phyloP scores from a whole-genome alignment of 2,888 invertebrate genomes.

The Trachelus tabidus region DNA sequence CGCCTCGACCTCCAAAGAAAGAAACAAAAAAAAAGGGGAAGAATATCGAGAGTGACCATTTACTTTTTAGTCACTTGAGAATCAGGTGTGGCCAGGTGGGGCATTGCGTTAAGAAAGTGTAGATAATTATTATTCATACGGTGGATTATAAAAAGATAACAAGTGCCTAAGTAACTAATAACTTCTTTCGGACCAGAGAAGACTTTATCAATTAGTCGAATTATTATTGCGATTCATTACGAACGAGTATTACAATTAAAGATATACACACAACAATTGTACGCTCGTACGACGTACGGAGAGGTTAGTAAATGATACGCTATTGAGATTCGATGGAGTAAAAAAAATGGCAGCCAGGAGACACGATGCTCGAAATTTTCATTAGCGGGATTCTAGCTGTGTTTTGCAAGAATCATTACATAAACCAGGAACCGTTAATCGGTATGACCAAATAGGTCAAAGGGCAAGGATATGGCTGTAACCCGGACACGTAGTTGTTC shows the following conservation, averaged over 20 bases:
- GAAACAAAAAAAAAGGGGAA: not conserved
- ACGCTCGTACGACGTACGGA: not conserved
- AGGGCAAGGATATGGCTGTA: not conserved
- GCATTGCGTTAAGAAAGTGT: constrained; percentile 4
- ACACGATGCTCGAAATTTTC: not conserved
- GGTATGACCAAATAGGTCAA: not conserved
- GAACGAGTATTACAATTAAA: not conserved
- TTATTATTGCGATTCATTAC: not conserved
- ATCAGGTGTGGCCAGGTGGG: not conserved
- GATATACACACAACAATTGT: not conserved
- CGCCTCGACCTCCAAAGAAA: not conserved
- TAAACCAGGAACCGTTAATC: not conserved
- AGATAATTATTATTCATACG: constrained; percentile 43
- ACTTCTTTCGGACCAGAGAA: constrained; percentile 65
- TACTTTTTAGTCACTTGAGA: not conserved
- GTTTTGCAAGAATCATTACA: not conserved
- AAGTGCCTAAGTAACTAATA: constrained; percentile 66
- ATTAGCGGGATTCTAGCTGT: not conserved
- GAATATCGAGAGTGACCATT: not conserved
- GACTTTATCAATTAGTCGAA: constrained; percentile 54
- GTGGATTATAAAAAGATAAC: constrained; percentile 60
- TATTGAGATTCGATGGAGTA: not conserved
- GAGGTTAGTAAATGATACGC: not conserved
- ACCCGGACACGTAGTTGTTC: not conserved
- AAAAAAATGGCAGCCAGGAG: not conserved